phyloP scores from a whole-genome alignment of 2,888 invertebrate species.

The Schizotus pectinicornis region DNA sequence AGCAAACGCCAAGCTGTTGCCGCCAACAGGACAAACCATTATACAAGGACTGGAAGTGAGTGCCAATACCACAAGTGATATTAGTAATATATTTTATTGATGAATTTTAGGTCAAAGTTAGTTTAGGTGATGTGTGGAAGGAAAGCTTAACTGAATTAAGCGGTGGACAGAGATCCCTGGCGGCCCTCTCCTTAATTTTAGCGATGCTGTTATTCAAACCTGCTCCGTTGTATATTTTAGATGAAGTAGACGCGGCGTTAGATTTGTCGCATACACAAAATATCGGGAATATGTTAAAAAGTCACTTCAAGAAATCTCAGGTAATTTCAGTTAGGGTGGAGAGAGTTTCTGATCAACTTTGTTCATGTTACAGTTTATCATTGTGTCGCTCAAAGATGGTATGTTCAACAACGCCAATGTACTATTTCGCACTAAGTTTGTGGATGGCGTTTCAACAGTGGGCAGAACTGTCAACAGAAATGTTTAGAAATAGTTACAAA shows the following conservation, averaged over 20 bases:
- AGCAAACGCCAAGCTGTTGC: conserved; percentile 83
- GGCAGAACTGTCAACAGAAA: conserved; percentile 63
- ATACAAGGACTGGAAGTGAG: conserved; percentile 86
- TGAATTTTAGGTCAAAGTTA: conserved; percentile 72
- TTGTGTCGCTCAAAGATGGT: conserved; percentile 97
- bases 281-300: conserved; percentile 93
- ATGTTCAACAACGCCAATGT: conserved; percentile 99
- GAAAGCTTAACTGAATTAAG: conserved; percentile 94
- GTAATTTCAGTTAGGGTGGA: conserved; percentile 59
- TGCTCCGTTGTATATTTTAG: conserved; percentile 97
- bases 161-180: conserved; percentile 95
- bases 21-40: conserved; percentile 74
- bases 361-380: conserved; percentile 82
- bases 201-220: conserved; percentile 97
- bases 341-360: conserved; percentile 12
- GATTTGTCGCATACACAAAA: conserved; percentile 99
- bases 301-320: conserved; percentile 88
- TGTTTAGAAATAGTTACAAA: conserved; percentile 5
- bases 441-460: conserved; percentile 93
- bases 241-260: conserved; percentile 98
- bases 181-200: conserved; percentile 93
- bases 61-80: conserved; percentile 2
- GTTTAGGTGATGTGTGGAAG: conserved; percentile 94
- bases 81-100: background rate
- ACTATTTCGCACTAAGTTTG: conserved; percentile 90